These are phyloP conservation scores for Cephonodes hylas DNA, from an alignment of 2,888 invertebrate species.

Conservation along the genomic window DNA sequence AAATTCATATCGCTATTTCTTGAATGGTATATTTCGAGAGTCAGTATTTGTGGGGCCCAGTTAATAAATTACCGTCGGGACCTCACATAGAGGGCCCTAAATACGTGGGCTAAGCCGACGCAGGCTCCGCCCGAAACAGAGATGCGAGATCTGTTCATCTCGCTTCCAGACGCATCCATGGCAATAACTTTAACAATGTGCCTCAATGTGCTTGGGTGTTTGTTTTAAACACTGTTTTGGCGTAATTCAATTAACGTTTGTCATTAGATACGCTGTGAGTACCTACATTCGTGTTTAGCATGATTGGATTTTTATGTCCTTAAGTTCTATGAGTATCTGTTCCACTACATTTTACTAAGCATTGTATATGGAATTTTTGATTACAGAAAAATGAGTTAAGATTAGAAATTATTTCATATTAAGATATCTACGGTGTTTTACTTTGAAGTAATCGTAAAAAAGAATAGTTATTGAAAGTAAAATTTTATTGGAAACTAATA, in stretches of 20 bases:
- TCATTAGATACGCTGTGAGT: constrained; percentile 15
- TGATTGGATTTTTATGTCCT: background rate
- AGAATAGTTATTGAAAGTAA: too few species aligned
- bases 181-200: constrained; percentile 25
- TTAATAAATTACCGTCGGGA: constrained; percentile 73
- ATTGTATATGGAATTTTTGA: background rate
- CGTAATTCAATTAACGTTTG: constrained; percentile 26
- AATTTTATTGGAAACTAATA: too few species aligned
- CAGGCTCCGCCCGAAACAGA: constrained; percentile 65
- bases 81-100: constrained; percentile 72
- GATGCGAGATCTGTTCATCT: constrained; percentile 29
- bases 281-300: background rate
- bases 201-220: constrained; percentile 15
- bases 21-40: constrained; percentile 60
- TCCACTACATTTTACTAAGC: background rate
- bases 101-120: constrained; percentile 59
- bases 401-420: too few species aligned
- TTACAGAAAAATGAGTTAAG: too few species aligned
- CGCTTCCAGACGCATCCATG: constrained; percentile 18
- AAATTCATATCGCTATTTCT: constrained; percentile 59
- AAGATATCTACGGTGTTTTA: too few species aligned
- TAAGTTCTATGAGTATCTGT: background rate
- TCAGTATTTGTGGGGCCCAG: constrained; percentile 66
- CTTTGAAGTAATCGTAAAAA: too few species aligned
- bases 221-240: constrained; percentile 22